These are phyloP conservation scores for Ophion obscuratus DNA, from an alignment of 2,888 invertebrate species.

Conservation along the genomic window DNA sequence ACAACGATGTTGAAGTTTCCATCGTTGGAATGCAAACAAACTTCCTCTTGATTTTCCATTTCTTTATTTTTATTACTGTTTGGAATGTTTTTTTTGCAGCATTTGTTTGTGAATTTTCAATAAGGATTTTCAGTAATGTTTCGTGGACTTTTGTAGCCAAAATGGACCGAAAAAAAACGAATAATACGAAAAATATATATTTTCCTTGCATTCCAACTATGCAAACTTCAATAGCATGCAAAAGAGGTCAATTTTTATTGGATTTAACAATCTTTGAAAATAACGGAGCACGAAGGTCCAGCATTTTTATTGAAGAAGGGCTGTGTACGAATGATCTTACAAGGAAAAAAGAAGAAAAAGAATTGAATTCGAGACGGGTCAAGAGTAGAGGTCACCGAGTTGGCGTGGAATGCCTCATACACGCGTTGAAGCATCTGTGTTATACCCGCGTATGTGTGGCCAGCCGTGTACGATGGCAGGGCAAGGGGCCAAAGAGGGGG, in stretches of 20 bases:
- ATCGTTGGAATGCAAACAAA: no score
- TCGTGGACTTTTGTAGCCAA: no score
- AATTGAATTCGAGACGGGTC: slow-evolving; percentile 32
- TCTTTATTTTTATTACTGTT: no score
- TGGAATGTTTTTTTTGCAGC: no score
- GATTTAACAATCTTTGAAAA: background rate
- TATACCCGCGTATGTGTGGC: slow-evolving; percentile 5
- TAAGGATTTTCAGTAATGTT: no score
- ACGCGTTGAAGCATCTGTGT: background rate
- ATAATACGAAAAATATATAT: no score
- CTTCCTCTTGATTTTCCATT: no score
- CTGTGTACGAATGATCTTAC: background rate
- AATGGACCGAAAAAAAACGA: no score
- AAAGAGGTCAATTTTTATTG: background rate
- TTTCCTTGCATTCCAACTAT: no score
- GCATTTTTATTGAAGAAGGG: background rate
- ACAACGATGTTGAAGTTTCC: no score
- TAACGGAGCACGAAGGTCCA: background rate
- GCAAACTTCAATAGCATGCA: no score
- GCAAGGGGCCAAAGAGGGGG: slow-evolving; percentile 29
- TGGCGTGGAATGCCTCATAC: slow-evolving; percentile 39
- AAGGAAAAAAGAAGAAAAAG: slow-evolving; percentile 9
- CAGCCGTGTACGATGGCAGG: slow-evolving; percentile 20
- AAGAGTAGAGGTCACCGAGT: slow-evolving; percentile 7
- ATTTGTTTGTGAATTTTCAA: no score